Percentiles rank a stretch among this genome's conserved stretches.
These are phyloP conservation scores for Zoroaster sp. DNA, from an alignment of 53 echinoderm and acorn worm species.

Conservation along the genomic window DNA sequence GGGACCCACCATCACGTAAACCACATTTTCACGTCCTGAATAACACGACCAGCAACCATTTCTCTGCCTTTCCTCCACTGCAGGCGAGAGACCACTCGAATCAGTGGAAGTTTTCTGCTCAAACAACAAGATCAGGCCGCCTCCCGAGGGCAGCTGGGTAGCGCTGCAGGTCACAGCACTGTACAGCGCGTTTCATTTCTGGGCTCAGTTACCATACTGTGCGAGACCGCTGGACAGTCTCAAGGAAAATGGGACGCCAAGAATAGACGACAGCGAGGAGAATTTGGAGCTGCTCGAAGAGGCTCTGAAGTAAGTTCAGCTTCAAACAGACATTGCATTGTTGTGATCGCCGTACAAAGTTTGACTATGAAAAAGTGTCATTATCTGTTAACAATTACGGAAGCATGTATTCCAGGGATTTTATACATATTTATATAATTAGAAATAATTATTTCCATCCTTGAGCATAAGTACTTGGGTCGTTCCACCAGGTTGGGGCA, in stretches of 20 bases:
- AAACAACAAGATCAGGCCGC: conserved; percentile 48
- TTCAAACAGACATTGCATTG: too few relatives aligned
- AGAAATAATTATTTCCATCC: too few relatives aligned
- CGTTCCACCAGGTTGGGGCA: too few relatives aligned
- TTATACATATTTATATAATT: too few relatives aligned
- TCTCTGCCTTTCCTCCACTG: background rate
- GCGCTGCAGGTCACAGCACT: conserved; percentile 80
- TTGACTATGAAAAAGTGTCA: too few relatives aligned
- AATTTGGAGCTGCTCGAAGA: conserved; percentile 72
- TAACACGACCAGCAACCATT: too few relatives aligned
- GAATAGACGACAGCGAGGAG: conserved; percentile 71
- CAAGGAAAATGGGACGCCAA: conserved; percentile 55
- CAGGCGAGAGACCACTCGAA: conserved; percentile 51
- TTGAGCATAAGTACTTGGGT: too few relatives aligned
- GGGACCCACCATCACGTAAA: too few relatives aligned
- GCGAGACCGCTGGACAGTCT: conserved; percentile 69
- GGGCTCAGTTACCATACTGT: conserved; percentile 86
- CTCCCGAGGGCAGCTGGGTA: conserved; percentile 55
- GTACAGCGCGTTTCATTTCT: conserved; percentile 82
- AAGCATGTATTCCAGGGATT: too few relatives aligned
- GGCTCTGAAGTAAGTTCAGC: conserved; percentile 77
- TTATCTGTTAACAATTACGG: too few relatives aligned
- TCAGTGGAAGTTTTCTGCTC: conserved; percentile 61
- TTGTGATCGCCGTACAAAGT: too few relatives aligned
- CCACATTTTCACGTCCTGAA: too few relatives aligned